These are phyloP conservation scores for Volucella zonaria DNA, from an alignment of 2,888 invertebrate genomes.

Conservation along the genomic window DNA sequence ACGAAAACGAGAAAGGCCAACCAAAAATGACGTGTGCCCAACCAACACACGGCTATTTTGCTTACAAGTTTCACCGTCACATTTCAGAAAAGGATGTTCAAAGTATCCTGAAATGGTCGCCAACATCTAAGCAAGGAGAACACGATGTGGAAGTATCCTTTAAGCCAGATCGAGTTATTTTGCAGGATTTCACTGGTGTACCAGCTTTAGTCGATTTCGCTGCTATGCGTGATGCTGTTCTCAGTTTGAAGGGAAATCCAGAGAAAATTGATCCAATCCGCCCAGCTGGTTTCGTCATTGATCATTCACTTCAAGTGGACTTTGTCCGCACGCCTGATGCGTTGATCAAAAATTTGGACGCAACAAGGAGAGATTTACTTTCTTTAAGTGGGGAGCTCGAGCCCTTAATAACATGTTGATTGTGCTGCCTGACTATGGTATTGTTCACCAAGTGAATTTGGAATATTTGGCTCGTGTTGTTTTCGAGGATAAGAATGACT, in stretches of 20 bases:
- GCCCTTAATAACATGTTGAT: conserved; percentile 98
- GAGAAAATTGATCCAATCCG: conserved; percentile 98
- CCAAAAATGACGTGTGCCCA: not conserved
- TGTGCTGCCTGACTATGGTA: conserved; percentile 98
- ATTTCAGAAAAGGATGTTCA: conserved; percentile 92
- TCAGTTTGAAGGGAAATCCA: conserved; percentile 92
- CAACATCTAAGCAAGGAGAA: conserved; percentile 80
- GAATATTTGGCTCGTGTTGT: conserved; percentile 96
- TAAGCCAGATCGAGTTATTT: conserved; percentile 96
- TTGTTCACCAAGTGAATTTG: conserved; percentile 98
- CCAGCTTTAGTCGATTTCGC: conserved; percentile 99
- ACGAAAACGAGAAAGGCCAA: not conserved
- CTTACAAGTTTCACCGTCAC: conserved; percentile 49
- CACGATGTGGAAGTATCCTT: conserved; percentile 95
- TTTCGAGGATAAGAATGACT: conserved; percentile 86
- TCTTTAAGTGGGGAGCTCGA: conserved; percentile 99
- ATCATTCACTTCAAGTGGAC: conserved; percentile 99
- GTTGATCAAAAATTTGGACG: conserved; percentile 94
- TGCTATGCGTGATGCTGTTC: conserved; percentile 98
- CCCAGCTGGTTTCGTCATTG: conserved; percentile 98
- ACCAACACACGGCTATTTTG: conserved; percentile 12
- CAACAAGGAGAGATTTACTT: conserved; percentile 97
- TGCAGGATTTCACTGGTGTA: conserved; percentile 98
- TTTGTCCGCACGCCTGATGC: conserved; percentile 92
- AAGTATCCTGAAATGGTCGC: conserved; percentile 94